Evolutionary conservation across 1,140 invertebrate species (phyloP), one percentile per base, ranked within the genome.

Genomic region (Neodiprion virginianus): DNA sequence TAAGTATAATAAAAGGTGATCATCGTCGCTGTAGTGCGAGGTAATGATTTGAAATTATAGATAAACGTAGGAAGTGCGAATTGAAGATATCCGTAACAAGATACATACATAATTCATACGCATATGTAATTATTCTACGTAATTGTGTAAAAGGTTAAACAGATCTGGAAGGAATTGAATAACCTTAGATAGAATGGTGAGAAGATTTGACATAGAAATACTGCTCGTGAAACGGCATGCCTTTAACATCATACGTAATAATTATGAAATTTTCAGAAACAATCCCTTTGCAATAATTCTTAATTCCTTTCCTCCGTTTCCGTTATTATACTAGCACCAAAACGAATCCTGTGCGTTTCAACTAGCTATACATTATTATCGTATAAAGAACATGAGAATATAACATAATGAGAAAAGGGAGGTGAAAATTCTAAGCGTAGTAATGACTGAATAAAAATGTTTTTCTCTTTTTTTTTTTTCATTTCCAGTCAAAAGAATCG

Each of bases 1-100:
- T 78, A 74, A 78, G 79, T 70, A 72, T 79, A 78, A 40, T 48
- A 12, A 71, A 48, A 11, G 69, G 69, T 73, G 78, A 72, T 77
- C 12, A 74, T 79, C 77, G 76, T 78, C n/a, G 50, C 69, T 77
- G 74, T 72, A 73, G 69, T 71, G 69, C 75, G 68, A n/a, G 67
- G 49, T 10, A 72, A 76, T n/a, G 61, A 65, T 72, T 50, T 75
- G 14, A 69, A 69, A 69, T 14, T 69, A 61, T 61, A 61, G n/a
- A 61, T 17, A 61, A 12, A 61, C 53, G 53, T 8, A 61, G 2
- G 28, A 61, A 61, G 53, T 61, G 8, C 11, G 53, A 61, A 61
- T 8, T 61, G n/a, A 61, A 61, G 53, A 61, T 61, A 61, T 61
- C 11, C 11, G 17, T 61, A 61, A 61, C 28, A 40, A 40, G 28